Evolutionary conservation across 2,113 vertebrate genomes (phyloP).

Genomic region (Lagenorhynchus albirostris): DNA sequence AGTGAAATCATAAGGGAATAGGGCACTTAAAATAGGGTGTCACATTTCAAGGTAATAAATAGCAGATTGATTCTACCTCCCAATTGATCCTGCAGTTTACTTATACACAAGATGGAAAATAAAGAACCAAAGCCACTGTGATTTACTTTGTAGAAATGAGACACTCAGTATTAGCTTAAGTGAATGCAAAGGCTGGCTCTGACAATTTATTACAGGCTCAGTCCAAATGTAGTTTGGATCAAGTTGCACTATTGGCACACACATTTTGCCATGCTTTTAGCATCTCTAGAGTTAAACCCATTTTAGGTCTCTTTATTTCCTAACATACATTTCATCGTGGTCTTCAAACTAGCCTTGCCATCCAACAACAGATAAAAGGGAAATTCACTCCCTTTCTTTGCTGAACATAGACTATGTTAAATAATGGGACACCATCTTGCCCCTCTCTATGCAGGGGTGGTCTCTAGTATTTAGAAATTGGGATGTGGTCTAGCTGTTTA

Average conservation of each 20-base stretch:
- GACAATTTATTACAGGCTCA: conserved; percentile 89
- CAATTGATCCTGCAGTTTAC: conserved; percentile 92
- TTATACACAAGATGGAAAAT: conserved; percentile 93
- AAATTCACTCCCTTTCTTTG: not conserved
- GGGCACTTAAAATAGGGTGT: conserved; percentile 95
- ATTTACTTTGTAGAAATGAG: conserved; percentile 92
- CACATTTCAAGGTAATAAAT: conserved; percentile 99
- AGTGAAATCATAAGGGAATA: conserved; percentile 92
- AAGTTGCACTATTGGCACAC: conserved; percentile 69
- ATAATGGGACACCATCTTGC: not conserved
- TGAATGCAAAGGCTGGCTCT: conserved; percentile 82
- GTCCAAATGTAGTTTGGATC: conserved; percentile 76
- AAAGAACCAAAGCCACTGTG: conserved; percentile 88
- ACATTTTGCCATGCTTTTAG: not conserved
- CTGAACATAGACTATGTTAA: not conserved
- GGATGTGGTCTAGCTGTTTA: not conserved
- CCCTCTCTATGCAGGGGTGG: not conserved
- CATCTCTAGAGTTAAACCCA: not conserved
- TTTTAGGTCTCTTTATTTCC: conserved; percentile 34
- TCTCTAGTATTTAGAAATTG: not conserved
- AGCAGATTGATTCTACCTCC: conserved; percentile 98
- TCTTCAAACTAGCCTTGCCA: conserved; percentile 28
- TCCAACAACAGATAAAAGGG: not conserved
- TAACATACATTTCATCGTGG: not conserved
- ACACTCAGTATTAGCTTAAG: conserved; percentile 90